Base-by-base conservation (phyloP, 1,140 invertebrate species). In the Eupeodes corollae region DNA sequence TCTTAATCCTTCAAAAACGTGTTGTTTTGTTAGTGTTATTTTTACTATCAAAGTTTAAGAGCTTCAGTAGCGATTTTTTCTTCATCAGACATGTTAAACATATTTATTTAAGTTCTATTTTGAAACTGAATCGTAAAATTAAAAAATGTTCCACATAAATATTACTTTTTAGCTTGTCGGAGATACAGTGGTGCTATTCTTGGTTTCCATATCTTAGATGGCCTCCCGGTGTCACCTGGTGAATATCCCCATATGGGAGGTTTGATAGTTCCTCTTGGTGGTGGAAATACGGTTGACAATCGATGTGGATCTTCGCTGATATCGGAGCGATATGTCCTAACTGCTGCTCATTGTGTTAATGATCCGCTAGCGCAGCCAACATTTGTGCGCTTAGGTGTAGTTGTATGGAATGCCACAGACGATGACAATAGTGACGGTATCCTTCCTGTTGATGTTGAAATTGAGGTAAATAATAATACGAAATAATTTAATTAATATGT, bases 271-370 rank as follows among this genome's bases (percentile, higher is more conserved):
- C 16, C 19, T 34, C 35, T 45, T 9, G 42, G 47, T 2, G 44
- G 10, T 8, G 43, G 37, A n/a, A 14, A 21, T 21, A 19, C 10
- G 10, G 48, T 49, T 42, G 43, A 61, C 11, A 78, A 64, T 49
- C 61, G 69, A 35, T 75, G 73, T 47, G 73, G 71, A 6, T 72
- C 72, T 5, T 70, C 71, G 8, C 46, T 74, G 31, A 74, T 74
- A 47, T 64, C 57, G 35, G 54, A 52, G 1, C 56, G 64, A 14
- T 70, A 68, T 42, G 64, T 74, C 9, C 50, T 74, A 6, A 89
- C 88, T 1, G 87, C 88, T 1, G 84, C 83, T 6, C 88, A 91
- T 61, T 91, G 88, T 51, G 68, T 90, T 2, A 74, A 56, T 13
- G 51, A 44, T 16, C 21, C 39, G 1, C 33, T 34, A 8, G 39